Evolutionary conservation across 1,140 invertebrate genomes (phyloP).

Genomic region (Caerostris darwini): DNA sequence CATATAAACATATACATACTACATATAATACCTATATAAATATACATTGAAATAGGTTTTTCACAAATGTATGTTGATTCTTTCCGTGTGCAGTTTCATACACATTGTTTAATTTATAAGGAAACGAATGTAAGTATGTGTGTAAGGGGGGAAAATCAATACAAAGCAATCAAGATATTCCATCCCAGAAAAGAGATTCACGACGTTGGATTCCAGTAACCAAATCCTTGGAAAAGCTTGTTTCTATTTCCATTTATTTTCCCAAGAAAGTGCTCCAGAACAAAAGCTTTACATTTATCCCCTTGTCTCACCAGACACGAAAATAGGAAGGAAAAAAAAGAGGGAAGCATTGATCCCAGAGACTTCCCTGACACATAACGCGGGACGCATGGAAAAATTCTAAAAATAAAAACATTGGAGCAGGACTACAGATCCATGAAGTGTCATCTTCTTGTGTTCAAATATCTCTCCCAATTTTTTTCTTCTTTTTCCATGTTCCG

Average conservation of each 20-base stretch:
- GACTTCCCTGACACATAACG: not conserved
- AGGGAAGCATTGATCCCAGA: constrained; percentile 18
- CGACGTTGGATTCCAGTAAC: not conserved
- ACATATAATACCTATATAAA: too few species aligned
- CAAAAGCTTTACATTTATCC: not conserved
- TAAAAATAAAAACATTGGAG: constrained; percentile 41
- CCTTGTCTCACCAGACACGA: not conserved
- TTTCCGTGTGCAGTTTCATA: too few species aligned
- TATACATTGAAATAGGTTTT: too few species aligned
- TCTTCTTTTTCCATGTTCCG: not conserved
- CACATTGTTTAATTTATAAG: too few species aligned
- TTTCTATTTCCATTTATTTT: constrained; percentile 32
- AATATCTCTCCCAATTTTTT: not conserved
- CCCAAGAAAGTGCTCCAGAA: not conserved
- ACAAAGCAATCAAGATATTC: not conserved
- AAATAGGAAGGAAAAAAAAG: not conserved
- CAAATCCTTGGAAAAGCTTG: not conserved
- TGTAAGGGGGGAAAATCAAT: too few species aligned
- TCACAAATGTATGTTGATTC: too few species aligned
- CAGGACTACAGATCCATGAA: constrained; percentile 11
- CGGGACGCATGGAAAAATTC: constrained; percentile 10
- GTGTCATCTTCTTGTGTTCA: constrained; percentile 69
- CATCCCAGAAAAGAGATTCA: not conserved
- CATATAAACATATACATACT: too few species aligned
- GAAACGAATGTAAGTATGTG: too few species aligned